A percentile compares a stretch with the other conserved stretches of the same genome.
Conservation (phyloP, 2,113 vertebrate species). For the Morphnarchus princeps region DNA sequence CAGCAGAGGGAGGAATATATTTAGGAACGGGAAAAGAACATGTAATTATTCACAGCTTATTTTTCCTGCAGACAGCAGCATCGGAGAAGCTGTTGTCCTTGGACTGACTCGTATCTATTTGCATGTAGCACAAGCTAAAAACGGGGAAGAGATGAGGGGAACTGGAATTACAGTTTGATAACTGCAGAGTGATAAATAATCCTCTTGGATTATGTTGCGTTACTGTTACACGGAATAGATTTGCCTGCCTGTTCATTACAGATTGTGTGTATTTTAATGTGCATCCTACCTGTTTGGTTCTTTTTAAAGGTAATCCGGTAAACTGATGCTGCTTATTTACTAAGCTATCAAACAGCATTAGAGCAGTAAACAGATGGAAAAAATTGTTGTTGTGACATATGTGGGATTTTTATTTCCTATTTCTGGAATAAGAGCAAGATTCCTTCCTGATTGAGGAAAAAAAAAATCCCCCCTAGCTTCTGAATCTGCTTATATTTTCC, state of each 20-base stretch:
- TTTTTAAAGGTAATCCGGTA: background rate
- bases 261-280: background rate
- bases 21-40: background rate
- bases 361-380: conserved; percentile 7
- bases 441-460: background rate
- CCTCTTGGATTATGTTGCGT: background rate
- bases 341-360: background rate
- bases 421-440: background rate
- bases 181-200: background rate
- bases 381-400: background rate
- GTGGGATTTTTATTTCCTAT: background rate
- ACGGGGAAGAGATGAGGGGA: background rate
- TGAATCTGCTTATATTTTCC: background rate
- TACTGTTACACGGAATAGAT: background rate
- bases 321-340: background rate
- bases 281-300: background rate
- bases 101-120: background rate
- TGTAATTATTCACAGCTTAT: background rate
- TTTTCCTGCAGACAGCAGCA: background rate
- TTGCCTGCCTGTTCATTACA: background rate
- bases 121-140: background rate
- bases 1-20: background rate
- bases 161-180: background rate
- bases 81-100: background rate
- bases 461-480: background rate